Evolutionary conservation across 2,113 vertebrate genomes (phyloP), one percentile per base, ranked within the genome.

Genomic region (Mesitornis unicolor): DNA sequence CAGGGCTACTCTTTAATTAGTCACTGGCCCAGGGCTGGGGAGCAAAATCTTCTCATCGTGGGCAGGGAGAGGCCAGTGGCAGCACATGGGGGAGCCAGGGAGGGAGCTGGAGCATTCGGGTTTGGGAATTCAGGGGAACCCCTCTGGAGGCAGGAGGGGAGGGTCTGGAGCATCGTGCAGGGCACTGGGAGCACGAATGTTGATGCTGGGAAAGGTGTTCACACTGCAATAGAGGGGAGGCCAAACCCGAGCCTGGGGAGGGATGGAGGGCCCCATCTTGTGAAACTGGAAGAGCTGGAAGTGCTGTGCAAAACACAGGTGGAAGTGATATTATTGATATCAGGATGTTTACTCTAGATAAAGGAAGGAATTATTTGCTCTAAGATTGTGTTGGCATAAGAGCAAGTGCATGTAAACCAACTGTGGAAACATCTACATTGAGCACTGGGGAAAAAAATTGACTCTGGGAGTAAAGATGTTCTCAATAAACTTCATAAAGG

Each of bases 341-440:
- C 13, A 25, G 57, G 82, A 51, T 84, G 76, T 95, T 97, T 95
- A 60, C 48, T 89, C 87, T 79, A 92, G 95, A 89, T 93, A 96
- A 92, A 92, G 83, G 69, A 87, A 63, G 65, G 51, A 71, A 89
- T 90, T 95, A 85, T 90, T 95, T 92, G 5, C 63, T 89, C 60
- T 88, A 83, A 92, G 68, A 70, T 67, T 93, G 51, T 71, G 69
- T 89, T 92, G 76, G 69, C 73, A 47, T 74, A 92, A 92, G 54
- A 89, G 47, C 47, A 84, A 84, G 68, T 64, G 54, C 73, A 63
- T 80, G 65, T 89, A 87, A 90, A 77, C 42, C 67, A 84, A 60
- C 56, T 86, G 73, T 69, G 73, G 83, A 86, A 51, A 59, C 57
- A 74, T 76, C 89, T 85, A 73, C 57, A 65, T 74, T 42, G 47